Percentiles rank a stretch among this genome's conserved stretches.
These are phyloP conservation scores for Characodon lateralis DNA, from an alignment of 2,797 vertebrate species.

Conservation along the genomic window DNA sequence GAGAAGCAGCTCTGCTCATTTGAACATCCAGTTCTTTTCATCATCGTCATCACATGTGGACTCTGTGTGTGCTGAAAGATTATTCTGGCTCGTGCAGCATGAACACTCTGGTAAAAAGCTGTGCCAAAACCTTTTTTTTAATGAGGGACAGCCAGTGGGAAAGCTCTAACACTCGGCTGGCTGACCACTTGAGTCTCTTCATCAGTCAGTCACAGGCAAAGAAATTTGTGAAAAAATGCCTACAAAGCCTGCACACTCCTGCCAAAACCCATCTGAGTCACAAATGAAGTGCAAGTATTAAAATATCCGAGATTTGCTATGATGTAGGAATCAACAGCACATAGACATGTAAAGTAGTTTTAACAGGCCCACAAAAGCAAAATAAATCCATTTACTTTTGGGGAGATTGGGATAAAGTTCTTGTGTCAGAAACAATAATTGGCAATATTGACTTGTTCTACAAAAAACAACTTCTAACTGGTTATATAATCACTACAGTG, in stretches of 20 bases:
- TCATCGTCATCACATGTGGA: neutral
- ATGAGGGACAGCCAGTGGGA: neutral
- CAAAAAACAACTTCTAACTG: conserved; percentile 26
- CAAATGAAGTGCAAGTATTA: neutral
- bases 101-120: neutral
- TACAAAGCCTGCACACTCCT: neutral
- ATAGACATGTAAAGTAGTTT: conserved; percentile 1
- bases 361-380: conserved; percentile 7
- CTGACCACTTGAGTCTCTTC: conserved; percentile 11
- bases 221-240: neutral
- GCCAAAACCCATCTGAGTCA: conserved; percentile 3
- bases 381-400: conserved; percentile 12
- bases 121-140: conserved; percentile 19
- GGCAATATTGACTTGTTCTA: conserved; percentile 18
- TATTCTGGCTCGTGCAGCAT: neutral
- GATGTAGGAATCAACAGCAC: neutral
- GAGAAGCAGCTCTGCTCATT: conserved; percentile 3
- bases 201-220: conserved; percentile 9
- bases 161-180: conserved; percentile 3
- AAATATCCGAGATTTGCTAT: neutral
- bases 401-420: conserved; percentile 32
- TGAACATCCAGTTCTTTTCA: conserved; percentile 1
- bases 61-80: conserved; percentile 4
- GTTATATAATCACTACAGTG: conserved; percentile 24
- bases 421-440: conserved; percentile 48